Base-by-base conservation (phyloP, 2,797 vertebrate species). In the Morus bassanus region DNA sequence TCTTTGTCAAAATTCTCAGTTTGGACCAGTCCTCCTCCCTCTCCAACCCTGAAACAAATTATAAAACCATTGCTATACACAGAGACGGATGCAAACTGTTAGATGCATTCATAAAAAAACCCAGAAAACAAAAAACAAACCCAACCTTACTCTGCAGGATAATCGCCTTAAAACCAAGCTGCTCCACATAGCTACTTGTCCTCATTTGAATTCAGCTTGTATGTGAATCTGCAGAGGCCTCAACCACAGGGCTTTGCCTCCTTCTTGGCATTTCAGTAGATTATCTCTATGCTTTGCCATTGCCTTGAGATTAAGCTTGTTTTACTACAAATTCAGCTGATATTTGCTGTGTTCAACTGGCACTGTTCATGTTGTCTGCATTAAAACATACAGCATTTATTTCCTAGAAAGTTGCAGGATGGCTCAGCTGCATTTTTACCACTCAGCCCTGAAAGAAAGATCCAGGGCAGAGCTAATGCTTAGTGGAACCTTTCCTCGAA, bases 391-490 rank as follows among this genome's bases (percentile, higher is more conserved):
- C 13, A 41, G 45, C 15, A 2, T 57, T 57, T 30, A 39, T 21
- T 48, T 45, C 85, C 88, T 23, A 27, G 21, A 9, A 27, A 48
- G 39, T 11, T 22, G 24, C 31, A 13, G 48, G 53, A 13, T 21
- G 70, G 82, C 43, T 82, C 28, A 1, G 79, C 1, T 22, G 31
- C 0, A 0, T 13, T 82, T 76, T 23, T 9, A 25, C 13, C 1
- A 1, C 56, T 25, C 27, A 0, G 63, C 37, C 31, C 79, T 1
- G 0, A 23, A 11, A 63, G 41, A 0, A 0, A 59, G 51, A 82
- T 10, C 0, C 0, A 50, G 63, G 35, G 39, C 16, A 64, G 54
- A 46, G 64, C 35, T 19, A 22, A 3, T 0, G 0, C 28, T 31
- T 2, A 0, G 28, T 1, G 4, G 70, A 69, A 46, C 18, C 35